Evolutionary conservation across 2,113 vertebrate species (phyloP), one percentile per base, ranked within the genome.

Genomic region (Callionymus lyra): DNA sequence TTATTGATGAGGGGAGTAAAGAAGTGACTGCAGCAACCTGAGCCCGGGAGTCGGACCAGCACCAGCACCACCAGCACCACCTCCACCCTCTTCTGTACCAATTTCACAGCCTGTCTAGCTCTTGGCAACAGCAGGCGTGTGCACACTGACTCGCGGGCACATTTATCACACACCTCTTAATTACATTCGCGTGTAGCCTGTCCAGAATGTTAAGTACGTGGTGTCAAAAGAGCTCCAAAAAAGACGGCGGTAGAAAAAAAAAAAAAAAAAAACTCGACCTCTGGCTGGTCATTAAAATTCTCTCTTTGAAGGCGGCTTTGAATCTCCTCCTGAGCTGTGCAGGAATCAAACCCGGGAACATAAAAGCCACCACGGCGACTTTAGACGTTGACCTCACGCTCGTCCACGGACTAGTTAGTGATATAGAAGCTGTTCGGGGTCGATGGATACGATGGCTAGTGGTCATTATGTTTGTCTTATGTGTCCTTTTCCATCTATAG

Each of bases 71-170:
- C 62, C 66, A 60, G 56, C 44, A 58, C 56, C 69, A 68, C 64
- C 66, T 71, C 21, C 21, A 27, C 21, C 50, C 64, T 59, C 64
- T 58, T 61, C 70, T 80, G 73, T 72, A 70, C 67, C 73, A 69
- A 76, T 80, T 84, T 82, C 77, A 79, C 68, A 65, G 66, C 41
- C 65, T 16, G 65, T 68, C 69, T 74, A 60, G 61, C 70, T 74
- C 67, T 59, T 78, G 71, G 65, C 72, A 74, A 82, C 77, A 63
- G 49, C 38, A 45, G 44, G 21, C 51, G 36, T 16, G 41, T 38
- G 14, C 12, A 14, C 32, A 6, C 44, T 38, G 33, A 40, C 43
- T 16, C 34, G 11, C 21, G 16, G 12, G 17, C 57, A 47, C 65
- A 69, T 73, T 62, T 41, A 65, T 76, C 54, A 70, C 67, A 56